Conservation (phyloP, 2,797 vertebrate species). For the Lagorchestes hirsutus region DNA sequence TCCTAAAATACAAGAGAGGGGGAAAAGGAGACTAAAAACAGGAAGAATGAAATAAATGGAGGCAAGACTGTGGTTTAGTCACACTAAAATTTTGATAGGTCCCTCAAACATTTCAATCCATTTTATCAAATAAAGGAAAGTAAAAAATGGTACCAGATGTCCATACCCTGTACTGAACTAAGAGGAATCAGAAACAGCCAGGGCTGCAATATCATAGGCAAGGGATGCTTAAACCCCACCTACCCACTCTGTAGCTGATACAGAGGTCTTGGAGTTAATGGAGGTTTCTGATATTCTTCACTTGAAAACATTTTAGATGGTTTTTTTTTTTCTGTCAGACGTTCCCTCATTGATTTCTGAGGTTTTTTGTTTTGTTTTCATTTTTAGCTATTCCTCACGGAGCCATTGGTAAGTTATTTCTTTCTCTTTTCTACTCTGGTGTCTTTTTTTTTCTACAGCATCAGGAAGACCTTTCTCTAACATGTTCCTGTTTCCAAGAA, state of each 20-base stretch:
- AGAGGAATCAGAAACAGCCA: background rate
- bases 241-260: background rate
- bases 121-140: background rate
- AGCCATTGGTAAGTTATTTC: slow-evolving; percentile 65
- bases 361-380: slow-evolving; percentile 43
- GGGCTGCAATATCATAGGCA: background rate
- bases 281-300: background rate
- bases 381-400: slow-evolving; percentile 72
- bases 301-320: background rate
- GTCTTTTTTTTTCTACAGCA: background rate
- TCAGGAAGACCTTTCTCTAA: background rate
- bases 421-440: background rate
- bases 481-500: background rate
- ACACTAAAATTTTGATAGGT: background rate
- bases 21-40: background rate
- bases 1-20: background rate
- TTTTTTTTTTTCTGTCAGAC: background rate
- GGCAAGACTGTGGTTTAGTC: background rate
- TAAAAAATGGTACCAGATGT: background rate
- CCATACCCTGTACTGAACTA: background rate
- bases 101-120: background rate
- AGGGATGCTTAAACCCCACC: background rate
- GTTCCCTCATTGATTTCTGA: background rate
- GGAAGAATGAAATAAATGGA: background rate
- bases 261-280: background rate